Evolutionary conservation across 2,113 vertebrate species (phyloP).

Genomic region (Emydocephalus ijimae): DNA sequence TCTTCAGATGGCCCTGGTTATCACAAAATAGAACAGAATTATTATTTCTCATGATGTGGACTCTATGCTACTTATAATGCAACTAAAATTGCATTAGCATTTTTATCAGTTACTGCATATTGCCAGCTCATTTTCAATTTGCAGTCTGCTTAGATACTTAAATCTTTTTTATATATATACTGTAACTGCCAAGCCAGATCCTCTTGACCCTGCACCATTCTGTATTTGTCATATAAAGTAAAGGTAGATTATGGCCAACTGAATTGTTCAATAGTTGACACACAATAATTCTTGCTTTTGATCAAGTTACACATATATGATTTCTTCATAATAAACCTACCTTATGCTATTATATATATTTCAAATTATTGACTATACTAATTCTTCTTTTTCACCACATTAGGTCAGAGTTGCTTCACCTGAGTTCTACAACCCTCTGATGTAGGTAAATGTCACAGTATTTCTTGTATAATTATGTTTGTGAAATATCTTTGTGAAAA

Average conservation of each 20-base stretch:
- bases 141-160: background rate
- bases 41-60: background rate
- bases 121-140: background rate
- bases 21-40: background rate
- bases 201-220: background rate
- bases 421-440: background rate
- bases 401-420: background rate
- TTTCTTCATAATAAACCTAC: background rate
- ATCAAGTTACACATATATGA: background rate
- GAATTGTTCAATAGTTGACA: background rate
- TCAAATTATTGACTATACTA: background rate
- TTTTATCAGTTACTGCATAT: background rate
- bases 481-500: background rate
- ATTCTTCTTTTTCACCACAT: background rate
- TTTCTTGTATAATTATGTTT: background rate
- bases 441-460: background rate
- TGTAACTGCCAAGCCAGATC: background rate
- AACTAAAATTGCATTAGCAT: background rate
- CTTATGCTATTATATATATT: background rate
- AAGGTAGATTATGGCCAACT: background rate
- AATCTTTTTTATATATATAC: background rate
- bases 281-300: background rate
- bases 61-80: background rate
- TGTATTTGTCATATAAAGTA: background rate
- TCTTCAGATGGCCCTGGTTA: background rate